Evolutionary conservation across 2,888 invertebrate species (phyloP), one percentile per base, ranked within the genome.

Genomic region (Phytoseiulus persimilis): DNA sequence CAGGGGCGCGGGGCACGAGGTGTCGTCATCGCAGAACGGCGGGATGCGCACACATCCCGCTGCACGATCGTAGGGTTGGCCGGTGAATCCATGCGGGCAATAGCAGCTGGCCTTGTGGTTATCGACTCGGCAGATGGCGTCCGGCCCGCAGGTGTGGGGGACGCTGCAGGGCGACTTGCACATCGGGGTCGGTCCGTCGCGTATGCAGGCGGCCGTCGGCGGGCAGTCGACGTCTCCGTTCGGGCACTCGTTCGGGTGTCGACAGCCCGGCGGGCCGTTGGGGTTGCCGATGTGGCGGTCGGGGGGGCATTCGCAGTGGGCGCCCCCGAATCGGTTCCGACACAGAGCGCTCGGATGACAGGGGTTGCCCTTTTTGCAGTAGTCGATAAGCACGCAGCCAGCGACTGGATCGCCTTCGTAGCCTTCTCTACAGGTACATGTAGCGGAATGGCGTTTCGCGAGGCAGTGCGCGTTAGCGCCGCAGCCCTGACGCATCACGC

Each of bases 391-490:
- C 90, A 94, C 93, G 92, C 97, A 97, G 32, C 95, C 95, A 45
- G 93, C 93, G 18, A 94, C 93, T 0, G 96, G 95, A 92, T 96
- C 95, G 2, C 96, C 97, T 0, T 96, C 96, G 92, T 95, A 96
- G 0, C 97, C 97, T 23, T 97, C 96, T 93, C 90, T 96, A 92
- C 97, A 97, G 91, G 96, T 95, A 92, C 96, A 96, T 0, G 95
- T 95, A 92, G 96, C 95, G 91, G 94, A 94, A 92, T 97, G 97
- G 92, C 95, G 95, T 93, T 96, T 96, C 0, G 96, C 95, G 0
- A 96, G 95, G 92, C 97, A 97, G 83, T 97, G 93, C 0, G 97
- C 95, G 93, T 97, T 96, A 90, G 95, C 95, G 0, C 96, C 96
- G 92, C 97, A 97, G 0, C 96, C 96, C 9, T 32, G 90, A 45